Evolutionary conservation across 2,113 vertebrate species (phyloP).

Genomic region (Cyprinodon tularosa): DNA sequence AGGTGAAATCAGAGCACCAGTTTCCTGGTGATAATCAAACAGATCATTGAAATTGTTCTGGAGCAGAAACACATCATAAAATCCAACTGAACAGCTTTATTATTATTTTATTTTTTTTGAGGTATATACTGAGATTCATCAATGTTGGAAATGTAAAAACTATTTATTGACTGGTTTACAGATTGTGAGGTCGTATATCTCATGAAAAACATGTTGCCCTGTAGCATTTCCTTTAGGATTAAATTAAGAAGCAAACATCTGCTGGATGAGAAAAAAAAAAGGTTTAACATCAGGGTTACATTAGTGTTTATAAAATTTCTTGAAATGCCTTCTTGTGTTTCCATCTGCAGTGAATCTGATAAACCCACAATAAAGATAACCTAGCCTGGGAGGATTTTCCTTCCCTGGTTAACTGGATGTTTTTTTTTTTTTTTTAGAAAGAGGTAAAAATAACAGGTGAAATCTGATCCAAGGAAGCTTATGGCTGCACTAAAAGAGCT

Average conservation of each 20-base stretch:
- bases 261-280: neutral
- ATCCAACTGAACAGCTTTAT: neutral
- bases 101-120: neutral
- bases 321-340: neutral
- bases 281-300: neutral
- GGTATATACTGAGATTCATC: neutral
- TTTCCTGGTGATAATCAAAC: constrained; percentile 22
- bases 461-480: too few relatives aligned
- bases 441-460: too few relatives aligned
- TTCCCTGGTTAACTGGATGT: too few relatives aligned
- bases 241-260: neutral
- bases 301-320: too few relatives aligned
- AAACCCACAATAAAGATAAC: neutral
- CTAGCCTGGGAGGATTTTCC: too few relatives aligned
- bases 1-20: constrained; percentile 46
- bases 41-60: neutral
- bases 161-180: neutral
- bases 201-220: neutral
- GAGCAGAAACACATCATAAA: neutral
- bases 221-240: neutral
- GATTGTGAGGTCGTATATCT: neutral
- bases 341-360: neutral
- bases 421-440: too few relatives aligned
- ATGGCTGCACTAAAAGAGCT: too few relatives aligned
- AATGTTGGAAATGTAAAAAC: neutral